Percentiles rank a stretch among this genome's conserved stretches.
Evolutionary conservation across 92 coral and sea anemone genomes (phyloP).

Genomic region (Blastomussa wellsi): DNA sequence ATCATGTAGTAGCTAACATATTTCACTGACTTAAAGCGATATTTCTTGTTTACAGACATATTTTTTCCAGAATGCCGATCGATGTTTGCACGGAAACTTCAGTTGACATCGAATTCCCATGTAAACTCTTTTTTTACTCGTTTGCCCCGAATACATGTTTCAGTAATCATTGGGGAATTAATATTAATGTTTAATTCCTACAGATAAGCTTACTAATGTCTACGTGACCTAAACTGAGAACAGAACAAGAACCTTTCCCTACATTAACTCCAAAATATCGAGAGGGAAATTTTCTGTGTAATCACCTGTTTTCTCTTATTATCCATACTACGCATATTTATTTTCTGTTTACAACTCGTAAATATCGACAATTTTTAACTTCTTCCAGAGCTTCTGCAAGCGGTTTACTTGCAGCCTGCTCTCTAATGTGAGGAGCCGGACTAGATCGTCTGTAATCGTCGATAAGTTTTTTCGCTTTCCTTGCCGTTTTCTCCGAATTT

Average conservation of each 20-base stretch:
- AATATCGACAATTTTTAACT: conserved; percentile 72
- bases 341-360: conserved; percentile 58
- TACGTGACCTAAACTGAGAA: not conserved
- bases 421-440: not conserved
- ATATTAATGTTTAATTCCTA: not conserved
- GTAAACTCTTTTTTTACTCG: not conserved
- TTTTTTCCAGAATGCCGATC: no score
- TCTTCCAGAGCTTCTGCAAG: conserved; percentile 73
- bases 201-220: not conserved
- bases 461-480: conserved; percentile 52
- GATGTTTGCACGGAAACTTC: no score
- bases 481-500: conserved; percentile 57
- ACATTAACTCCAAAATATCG: not conserved
- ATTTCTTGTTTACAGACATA: no score
- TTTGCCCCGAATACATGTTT: not conserved
- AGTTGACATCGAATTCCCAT: no score
- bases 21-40: no score
- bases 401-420: conserved; percentile 31
- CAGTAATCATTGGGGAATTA: no score
- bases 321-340: not conserved
- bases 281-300: not conserved
- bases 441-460: conserved; percentile 53
- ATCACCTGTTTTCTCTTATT: conserved; percentile 11
- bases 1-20: no score
- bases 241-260: not conserved